Conservation (phyloP, 2,888 invertebrate species). For the Caenorhabditis angaria region DNA sequence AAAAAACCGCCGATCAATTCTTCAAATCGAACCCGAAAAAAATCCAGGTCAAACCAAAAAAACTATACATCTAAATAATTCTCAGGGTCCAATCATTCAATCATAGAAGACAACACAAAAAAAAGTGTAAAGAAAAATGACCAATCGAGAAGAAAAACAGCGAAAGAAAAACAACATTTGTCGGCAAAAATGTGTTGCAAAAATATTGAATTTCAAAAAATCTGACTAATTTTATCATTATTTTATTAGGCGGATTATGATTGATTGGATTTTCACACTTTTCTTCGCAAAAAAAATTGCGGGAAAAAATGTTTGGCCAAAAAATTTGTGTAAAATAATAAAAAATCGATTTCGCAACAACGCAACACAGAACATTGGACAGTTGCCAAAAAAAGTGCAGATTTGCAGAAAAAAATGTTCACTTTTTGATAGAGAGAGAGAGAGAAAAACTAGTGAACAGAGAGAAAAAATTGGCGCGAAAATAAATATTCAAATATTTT, state of each 20-base stretch:
- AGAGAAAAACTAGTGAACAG: background rate
- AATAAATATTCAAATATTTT: background rate
- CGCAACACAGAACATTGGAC: background rate
- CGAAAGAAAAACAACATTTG: background rate
- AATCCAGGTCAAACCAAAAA: no score
- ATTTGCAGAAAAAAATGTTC: background rate
- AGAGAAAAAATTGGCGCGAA: background rate
- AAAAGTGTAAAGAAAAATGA: no score
- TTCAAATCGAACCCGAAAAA: no score
- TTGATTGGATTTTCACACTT: conserved; percentile 4
- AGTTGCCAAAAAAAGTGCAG: background rate
- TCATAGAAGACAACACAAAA: no score
- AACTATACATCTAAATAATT: no score
- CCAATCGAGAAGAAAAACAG: background rate
- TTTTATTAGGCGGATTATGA: no score
- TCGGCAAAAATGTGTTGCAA: background rate
- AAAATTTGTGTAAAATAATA: no score
- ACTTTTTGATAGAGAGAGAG: no score
- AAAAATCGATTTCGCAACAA: background rate
- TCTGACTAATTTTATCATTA: background rate
- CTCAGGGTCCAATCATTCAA: no score
- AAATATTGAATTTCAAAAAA: background rate
- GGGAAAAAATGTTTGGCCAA: no score
- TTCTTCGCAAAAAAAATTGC: background rate
- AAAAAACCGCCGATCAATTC: no score